These are phyloP conservation scores for Sisor rabdophorus DNA, from an alignment of 2,113 vertebrate species.

Conservation along the genomic window DNA sequence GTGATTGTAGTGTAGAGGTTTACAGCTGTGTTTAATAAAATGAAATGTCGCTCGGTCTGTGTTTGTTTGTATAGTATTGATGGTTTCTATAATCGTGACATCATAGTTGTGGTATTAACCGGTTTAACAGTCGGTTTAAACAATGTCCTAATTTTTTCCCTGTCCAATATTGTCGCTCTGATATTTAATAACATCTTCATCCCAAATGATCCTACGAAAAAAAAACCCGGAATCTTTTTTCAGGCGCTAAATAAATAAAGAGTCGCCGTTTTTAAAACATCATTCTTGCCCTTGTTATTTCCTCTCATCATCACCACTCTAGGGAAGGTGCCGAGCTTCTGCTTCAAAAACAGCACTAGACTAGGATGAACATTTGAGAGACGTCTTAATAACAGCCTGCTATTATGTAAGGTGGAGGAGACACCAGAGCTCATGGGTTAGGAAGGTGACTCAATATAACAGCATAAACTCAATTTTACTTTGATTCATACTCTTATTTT, in stretches of 20 bases:
- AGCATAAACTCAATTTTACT: constrained; percentile 31
- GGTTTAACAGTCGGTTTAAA: background rate
- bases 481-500: background rate
- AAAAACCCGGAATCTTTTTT: background rate
- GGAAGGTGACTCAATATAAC: constrained; percentile 10
- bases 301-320: background rate
- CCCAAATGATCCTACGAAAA: background rate
- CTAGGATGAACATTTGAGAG: constrained; percentile 35
- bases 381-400: constrained; percentile 38
- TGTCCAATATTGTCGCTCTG: background rate
- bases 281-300: constrained; percentile 10
- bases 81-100: too few relatives aligned
- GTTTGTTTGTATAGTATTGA: too few relatives aligned
- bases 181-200: background rate
- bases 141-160: background rate
- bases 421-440: background rate
- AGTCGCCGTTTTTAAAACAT: constrained; percentile 1
- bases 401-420: constrained; percentile 26
- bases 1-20: too few relatives aligned
- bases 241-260: background rate
- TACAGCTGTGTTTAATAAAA: too few relatives aligned
- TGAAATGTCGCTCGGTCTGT: too few relatives aligned
- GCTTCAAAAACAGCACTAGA: constrained; percentile 5
- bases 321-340: background rate
- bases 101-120: too few relatives aligned